Conservation (phyloP, 30 jellyfish, hydroid and myxozoan species). For the Aurelia aurita region DNA sequence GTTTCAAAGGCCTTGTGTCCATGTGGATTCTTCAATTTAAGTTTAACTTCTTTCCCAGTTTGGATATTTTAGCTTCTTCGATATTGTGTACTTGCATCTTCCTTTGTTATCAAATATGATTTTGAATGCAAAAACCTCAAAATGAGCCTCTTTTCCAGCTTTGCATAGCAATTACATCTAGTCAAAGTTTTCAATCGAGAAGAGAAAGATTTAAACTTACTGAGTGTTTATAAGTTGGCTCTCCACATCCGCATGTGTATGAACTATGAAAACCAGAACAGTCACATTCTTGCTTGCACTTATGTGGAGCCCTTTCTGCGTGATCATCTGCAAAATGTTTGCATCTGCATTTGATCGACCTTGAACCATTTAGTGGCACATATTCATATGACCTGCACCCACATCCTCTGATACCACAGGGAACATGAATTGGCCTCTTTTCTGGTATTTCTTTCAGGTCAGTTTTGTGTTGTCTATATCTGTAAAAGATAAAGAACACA, state of each 20-base stretch:
- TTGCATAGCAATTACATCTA: too few relatives aligned
- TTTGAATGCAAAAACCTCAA: too few relatives aligned
- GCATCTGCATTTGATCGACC: constrained; percentile 87
- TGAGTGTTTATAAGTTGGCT: constrained; percentile 72
- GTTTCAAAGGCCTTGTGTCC: too few relatives aligned
- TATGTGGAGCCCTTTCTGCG: constrained; percentile 67
- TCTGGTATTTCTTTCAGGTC: constrained; percentile 83
- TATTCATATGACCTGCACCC: constrained; percentile 79
- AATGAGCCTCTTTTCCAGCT: too few relatives aligned
- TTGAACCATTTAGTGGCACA: constrained; percentile 91
- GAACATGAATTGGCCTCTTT: constrained; percentile 76
- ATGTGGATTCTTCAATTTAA: too few relatives aligned
- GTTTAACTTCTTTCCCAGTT: too few relatives aligned
- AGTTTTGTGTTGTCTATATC: constrained; percentile 94
- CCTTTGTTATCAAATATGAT: too few relatives aligned
- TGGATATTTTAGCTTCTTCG: too few relatives aligned
- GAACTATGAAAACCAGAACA: constrained; percentile 79
- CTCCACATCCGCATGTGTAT: constrained; percentile 96
- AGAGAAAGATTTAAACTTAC: neutral
- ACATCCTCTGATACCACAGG: constrained; percentile 88
- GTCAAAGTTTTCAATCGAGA: too few relatives aligned
- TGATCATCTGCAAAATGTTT: constrained; percentile 94
- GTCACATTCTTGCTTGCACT: constrained; percentile 78
- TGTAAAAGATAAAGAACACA: too few relatives aligned
- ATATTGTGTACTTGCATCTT: too few relatives aligned